Percentiles rank a stretch among this genome's conserved stretches.
Conservation (phyloP, 2,797 vertebrate genomes). For the Falco rusticolus region DNA sequence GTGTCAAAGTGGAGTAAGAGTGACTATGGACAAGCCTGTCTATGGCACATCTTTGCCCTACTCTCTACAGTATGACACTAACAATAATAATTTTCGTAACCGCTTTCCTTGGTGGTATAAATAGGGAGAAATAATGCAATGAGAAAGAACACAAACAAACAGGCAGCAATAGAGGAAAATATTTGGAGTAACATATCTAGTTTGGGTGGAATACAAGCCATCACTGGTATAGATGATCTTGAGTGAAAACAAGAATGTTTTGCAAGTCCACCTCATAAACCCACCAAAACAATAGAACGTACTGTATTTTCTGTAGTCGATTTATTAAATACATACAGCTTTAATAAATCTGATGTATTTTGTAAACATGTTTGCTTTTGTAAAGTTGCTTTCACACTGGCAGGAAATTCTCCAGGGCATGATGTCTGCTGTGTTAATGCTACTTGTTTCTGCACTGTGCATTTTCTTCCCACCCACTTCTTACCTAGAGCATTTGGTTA, state of each 20-base stretch:
- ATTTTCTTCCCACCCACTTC: conserved; percentile 11
- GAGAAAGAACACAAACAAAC: background rate
- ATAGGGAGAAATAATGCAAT: background rate
- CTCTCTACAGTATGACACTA: background rate
- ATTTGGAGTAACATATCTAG: background rate
- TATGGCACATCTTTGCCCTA: background rate
- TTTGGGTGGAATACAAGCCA: background rate
- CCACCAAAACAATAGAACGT: background rate
- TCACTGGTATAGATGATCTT: background rate
- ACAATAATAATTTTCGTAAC: background rate
- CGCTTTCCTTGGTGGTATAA: background rate
- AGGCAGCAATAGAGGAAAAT: background rate
- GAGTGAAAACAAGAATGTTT: background rate
- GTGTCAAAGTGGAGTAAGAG: background rate
- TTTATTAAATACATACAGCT: background rate
- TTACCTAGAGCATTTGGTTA: background rate
- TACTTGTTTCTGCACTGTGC: background rate
- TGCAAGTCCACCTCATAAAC: background rate
- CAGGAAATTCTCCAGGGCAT: background rate
- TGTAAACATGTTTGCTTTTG: background rate
- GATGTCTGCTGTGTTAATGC: background rate
- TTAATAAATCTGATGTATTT: background rate
- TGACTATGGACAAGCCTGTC: background rate
- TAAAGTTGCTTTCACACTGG: background rate
- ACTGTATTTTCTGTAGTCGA: background rate